Evolutionary conservation across 1,140 invertebrate species (phyloP).

Genomic region (Aphelenchoides avenae): DNA sequence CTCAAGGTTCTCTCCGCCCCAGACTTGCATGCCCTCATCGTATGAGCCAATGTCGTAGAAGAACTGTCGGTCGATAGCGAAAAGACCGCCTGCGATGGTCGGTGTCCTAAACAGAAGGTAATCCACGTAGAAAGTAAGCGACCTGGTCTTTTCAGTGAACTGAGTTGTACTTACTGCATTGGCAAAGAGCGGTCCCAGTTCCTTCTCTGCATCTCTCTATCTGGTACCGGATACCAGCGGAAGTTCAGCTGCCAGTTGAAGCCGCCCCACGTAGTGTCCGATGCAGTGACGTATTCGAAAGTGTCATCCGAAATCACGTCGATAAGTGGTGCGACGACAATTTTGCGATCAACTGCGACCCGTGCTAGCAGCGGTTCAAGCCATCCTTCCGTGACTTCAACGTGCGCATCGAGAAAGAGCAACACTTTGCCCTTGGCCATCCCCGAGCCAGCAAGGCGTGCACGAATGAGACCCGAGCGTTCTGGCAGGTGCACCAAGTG

Average conservation of each 20-base stretch:
- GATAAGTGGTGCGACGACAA: constrained; percentile 85
- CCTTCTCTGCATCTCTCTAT: constrained; percentile 44
- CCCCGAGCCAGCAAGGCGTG: constrained; percentile 75
- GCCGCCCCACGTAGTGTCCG: constrained; percentile 81
- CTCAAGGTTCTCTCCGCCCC: constrained; percentile 75
- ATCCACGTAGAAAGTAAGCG: not conserved
- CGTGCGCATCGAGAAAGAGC: constrained; percentile 86
- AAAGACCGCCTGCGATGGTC: constrained; percentile 46
- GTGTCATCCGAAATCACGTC: constrained; percentile 89
- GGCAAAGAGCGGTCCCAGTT: constrained; percentile 45
- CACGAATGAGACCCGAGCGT: constrained; percentile 76
- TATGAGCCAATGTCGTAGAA: constrained; percentile 68
- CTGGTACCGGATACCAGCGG: constrained; percentile 70
- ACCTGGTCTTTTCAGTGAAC: not conserved
- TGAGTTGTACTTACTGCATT: constrained; percentile 29
- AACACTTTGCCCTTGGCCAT: constrained; percentile 71
- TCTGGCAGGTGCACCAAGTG: constrained; percentile 65
- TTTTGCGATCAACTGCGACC: constrained; percentile 68
- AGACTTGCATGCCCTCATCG: constrained; percentile 94
- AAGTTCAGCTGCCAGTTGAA: constrained; percentile 96
- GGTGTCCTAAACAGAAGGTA: constrained; percentile 38
- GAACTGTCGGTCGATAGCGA: constrained; percentile 44
- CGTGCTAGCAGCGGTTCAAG: constrained; percentile 76
- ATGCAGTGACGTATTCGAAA: constrained; percentile 84
- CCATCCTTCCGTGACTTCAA: constrained; percentile 84